phyloP scores from a whole-genome alignment of 2,113 vertebrate genomes.

The Atlantisia rogersi region DNA sequence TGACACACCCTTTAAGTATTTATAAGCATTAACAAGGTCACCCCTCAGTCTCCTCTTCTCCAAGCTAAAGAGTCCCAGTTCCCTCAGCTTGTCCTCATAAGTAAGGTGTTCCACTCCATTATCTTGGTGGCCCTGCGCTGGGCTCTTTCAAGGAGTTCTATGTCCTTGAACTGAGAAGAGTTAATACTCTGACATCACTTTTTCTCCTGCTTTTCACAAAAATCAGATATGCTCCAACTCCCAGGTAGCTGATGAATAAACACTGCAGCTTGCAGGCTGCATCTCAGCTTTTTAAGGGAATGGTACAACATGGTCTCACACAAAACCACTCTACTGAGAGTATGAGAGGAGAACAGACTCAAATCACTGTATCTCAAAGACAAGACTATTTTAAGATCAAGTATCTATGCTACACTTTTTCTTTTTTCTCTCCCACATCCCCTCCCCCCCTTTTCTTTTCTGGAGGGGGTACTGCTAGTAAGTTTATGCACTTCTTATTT shows the following conservation, averaged over 20 bases:
- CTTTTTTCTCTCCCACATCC: too few species aligned
- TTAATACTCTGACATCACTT: background rate
- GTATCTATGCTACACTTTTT: background rate
- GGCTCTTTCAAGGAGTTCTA: too few species aligned
- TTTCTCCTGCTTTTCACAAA: background rate
- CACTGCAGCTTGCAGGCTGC: background rate
- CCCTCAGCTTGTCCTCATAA: too few species aligned
- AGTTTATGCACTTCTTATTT: background rate
- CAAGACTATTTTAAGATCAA: background rate
- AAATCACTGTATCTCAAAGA: background rate
- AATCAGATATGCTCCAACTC: background rate
- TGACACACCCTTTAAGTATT: too few species aligned
- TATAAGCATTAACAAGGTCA: too few species aligned
- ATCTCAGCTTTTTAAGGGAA: background rate
- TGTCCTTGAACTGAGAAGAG: background rate
- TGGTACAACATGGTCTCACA: fast-evolving
- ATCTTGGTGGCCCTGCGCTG: too few species aligned
- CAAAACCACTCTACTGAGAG: background rate
- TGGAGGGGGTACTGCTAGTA: background rate
- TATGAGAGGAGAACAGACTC: background rate
- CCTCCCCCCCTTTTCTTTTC: too few species aligned
- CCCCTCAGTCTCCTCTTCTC: too few species aligned
- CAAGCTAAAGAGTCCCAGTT: too few species aligned
- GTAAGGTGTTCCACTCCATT: too few species aligned
- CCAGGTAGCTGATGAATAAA: background rate